Percentiles rank a stretch among this genome's conserved stretches.
Evolutionary conservation across 1,140 invertebrate species (phyloP).

Genomic region (Papilio polyxenes): DNA sequence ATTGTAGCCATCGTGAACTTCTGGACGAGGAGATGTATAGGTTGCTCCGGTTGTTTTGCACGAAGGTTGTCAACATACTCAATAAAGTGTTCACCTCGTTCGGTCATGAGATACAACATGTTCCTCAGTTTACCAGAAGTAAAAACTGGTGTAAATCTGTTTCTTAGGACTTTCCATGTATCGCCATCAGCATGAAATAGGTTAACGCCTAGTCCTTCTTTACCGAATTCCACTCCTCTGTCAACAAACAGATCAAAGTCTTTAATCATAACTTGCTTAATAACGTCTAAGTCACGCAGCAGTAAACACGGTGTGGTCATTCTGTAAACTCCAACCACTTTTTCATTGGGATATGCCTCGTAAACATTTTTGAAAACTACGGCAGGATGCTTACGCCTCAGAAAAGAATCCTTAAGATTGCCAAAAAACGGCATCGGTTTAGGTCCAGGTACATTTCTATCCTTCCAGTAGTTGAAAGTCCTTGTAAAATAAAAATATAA

Average conservation of each 20-base stretch:
- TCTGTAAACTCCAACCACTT: constrained; percentile 62
- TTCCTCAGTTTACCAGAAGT: constrained; percentile 82
- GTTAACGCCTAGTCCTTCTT: constrained; percentile 77
- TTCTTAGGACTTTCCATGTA: constrained; percentile 81
- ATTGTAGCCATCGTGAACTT: constrained; percentile 78
- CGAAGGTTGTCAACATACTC: constrained; percentile 49
- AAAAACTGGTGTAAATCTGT: constrained; percentile 81
- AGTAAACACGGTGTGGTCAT: constrained; percentile 76
- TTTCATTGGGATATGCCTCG: constrained; percentile 53
- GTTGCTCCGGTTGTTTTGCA: constrained; percentile 50
- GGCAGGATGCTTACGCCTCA: constrained; percentile 45
- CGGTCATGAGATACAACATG: constrained; percentile 75
- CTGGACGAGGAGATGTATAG: constrained; percentile 69
- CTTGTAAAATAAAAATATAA: too few species aligned
- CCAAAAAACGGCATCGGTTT: constrained; percentile 48
- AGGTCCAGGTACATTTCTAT: constrained; percentile 46
- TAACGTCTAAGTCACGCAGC: constrained; percentile 81
- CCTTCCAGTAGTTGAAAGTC: constrained; percentile 54
- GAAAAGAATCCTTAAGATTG: constrained; percentile 47
- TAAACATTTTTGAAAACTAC: constrained; percentile 50
- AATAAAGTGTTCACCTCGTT: constrained; percentile 62
- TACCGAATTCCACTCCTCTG: constrained; percentile 73
- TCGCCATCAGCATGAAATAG: constrained; percentile 75
- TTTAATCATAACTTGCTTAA: constrained; percentile 82
- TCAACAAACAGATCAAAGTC: constrained; percentile 81